Percentiles rank a stretch among this genome's conserved stretches.
phyloP scores from a whole-genome alignment of 2,888 invertebrate genomes.

The Junonia oenone region DNA sequence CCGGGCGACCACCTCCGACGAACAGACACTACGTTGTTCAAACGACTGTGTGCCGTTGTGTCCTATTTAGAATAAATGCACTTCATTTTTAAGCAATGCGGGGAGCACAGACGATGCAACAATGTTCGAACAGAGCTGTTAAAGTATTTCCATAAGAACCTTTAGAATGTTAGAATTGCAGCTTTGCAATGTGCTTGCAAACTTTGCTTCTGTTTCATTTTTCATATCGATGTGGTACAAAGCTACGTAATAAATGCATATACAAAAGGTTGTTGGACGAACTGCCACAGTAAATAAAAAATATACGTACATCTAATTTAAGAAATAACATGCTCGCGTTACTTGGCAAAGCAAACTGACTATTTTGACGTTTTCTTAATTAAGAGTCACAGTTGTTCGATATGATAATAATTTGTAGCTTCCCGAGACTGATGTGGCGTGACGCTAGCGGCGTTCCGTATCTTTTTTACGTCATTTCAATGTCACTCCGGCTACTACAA shows the following conservation, averaged over 20 bases:
- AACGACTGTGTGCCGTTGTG: slow-evolving; percentile 24
- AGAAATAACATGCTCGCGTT: slow-evolving; percentile 11
- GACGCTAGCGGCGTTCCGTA: slow-evolving; percentile 41
- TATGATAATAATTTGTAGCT: slow-evolving; percentile 42
- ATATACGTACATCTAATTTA: neutral
- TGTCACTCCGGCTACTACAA: slow-evolving; percentile 46
- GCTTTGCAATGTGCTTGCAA: neutral
- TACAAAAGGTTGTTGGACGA: neutral
- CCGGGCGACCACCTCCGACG: slow-evolving; percentile 55
- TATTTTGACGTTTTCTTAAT: slow-evolving; percentile 28
- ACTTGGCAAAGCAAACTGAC: slow-evolving; percentile 25
- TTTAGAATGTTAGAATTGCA: neutral
- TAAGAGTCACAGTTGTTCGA: slow-evolving; percentile 25
- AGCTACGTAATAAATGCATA: neutral
- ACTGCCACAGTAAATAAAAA: neutral
- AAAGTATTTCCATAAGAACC: neutral
- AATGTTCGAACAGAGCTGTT: neutral
- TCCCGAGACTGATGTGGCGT: slow-evolving; percentile 44
- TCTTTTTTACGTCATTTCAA: slow-evolving; percentile 46
- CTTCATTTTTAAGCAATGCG: neutral
- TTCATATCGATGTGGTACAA: neutral
- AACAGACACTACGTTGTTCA: slow-evolving; percentile 50
- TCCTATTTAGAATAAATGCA: slow-evolving; percentile 19
- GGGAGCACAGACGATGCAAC: too few relatives aligned
- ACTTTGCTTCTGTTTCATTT: neutral